Evolutionary conservation across 2,888 invertebrate species (phyloP), one percentile per base, ranked within the genome.

Genomic region (Tigriopus californicus): DNA sequence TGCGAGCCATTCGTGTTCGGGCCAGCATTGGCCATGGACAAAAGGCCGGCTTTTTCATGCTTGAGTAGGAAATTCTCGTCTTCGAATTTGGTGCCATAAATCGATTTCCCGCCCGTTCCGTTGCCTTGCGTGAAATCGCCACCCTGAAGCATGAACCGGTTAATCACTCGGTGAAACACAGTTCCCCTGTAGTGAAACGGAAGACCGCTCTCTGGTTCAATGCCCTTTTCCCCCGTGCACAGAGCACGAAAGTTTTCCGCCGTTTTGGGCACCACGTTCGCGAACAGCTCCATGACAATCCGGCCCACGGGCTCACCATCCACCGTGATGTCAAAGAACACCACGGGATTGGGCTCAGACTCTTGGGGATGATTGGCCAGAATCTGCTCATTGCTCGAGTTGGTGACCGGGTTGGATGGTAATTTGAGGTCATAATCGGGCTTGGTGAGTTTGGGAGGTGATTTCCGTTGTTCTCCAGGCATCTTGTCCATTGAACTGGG

Each of bases 1-100:
- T 99, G 98, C 40, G 92, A 94, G 2, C 95, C 95, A 71, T 99
- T 98, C 6, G 89, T 83, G 68, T 97, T 81, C 0, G 94, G 92
- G 0, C 97, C 68, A 20, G 94, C 85, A 75, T 98, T 99, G 1
- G 98, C 98, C 98, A 98, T 99, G 0, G 94, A 92, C 41, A 91
- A 68, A 22, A 25, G 54, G 6, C 54, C 54, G 8, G 54, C 5
- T 33, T 13, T 18, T 10, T 53, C 54, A 53, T 53, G 54, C n/a
- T 53, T 53, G 3, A 53, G 15, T 8, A 33, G 33, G 41, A 53
- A 53, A 40, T 98, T 86, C 77, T 99, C 98, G 74, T 98, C 98
- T 60, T 86, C 82, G 73, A 99, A 98, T 65, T 80, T 79, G 64
- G 83, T 81, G 0, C 98, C 98, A 73, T 97, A 99, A 66, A 98